Evolutionary conservation across 1,140 invertebrate species (phyloP), one percentile per base, ranked within the genome.

Genomic region (Samia ricini): DNA sequence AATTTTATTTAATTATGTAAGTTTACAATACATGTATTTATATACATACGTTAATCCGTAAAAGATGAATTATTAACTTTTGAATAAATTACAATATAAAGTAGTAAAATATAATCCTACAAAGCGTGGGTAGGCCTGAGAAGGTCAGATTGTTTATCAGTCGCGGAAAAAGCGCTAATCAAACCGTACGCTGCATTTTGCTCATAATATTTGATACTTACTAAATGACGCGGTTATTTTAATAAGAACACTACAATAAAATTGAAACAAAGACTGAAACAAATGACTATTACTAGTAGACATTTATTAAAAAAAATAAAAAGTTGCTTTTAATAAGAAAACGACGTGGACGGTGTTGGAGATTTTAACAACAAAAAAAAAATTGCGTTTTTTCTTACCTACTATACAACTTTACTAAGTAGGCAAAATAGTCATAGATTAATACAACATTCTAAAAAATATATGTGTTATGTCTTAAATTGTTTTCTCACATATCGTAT

Each of bases 81-180:
- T 42, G 33, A 42, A 42, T 42, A 42, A 42, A 42, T 42, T 42
- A 42, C 4, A 42, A 42, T 42, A 42, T 15, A 42, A 15, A 42
- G 33, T 12, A 12, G 33, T 42, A 42, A 42, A 42, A 42, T 15
- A 1, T 15, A 15, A 42, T 42, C 33, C 33, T 42, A 42, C 12
- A 19, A 19, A 52, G 51, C 22, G 18, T 52, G 51, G 20, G 51
- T 52, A 10, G 51, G 51, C 10, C 20, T 52, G 19, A 24, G 55
- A 56, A 56, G 55, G 55, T 56, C 26, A 56, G 55, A 56, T 56
- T 56, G 26, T 26, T 19, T 56, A 56, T 56, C 55, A 33, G 23
- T 56, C 33, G 55, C 24, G 55, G 55, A 56, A 56, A 56, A 56
- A 56, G 51, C 51, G 51, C 51, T 23, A 52, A 23, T 52, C 23